Percentiles rank a stretch among this genome's conserved stretches.
Evolutionary conservation across 2,888 invertebrate genomes (phyloP).

Genomic region (Hermaeophaga mercurialis): DNA sequence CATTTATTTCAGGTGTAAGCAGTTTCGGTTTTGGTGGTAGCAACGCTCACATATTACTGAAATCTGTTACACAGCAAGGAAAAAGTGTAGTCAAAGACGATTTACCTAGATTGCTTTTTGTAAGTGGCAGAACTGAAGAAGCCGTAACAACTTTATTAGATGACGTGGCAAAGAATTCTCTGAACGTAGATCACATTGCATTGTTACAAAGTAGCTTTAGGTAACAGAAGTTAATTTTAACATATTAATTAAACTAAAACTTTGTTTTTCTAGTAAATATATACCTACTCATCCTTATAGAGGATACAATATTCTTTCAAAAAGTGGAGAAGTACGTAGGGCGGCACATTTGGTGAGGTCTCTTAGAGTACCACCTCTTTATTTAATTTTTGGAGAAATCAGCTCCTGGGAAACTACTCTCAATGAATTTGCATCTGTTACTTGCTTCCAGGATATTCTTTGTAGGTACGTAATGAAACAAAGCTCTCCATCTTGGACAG

Average conservation of each 20-base stretch:
- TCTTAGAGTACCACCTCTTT: slow-evolving; percentile 4
- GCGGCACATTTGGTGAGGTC: not conserved
- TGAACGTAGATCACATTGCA: slow-evolving; percentile 44
- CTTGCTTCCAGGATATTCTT: slow-evolving; percentile 74
- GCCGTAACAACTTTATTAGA: slow-evolving; percentile 70
- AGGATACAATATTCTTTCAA: slow-evolving; percentile 67
- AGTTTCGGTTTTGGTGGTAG: slow-evolving; percentile 95
- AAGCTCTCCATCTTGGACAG: not conserved
- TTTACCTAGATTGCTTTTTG: slow-evolving; percentile 73
- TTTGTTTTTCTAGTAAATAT: slow-evolving; percentile 50
- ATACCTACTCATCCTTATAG: slow-evolving; percentile 56
- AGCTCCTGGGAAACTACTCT: slow-evolving; percentile 90
- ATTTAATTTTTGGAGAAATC: slow-evolving; percentile 86
- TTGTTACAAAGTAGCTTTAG: slow-evolving; percentile 54
- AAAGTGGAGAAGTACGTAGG: slow-evolving; percentile 48
- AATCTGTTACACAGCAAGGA: slow-evolving; percentile 65
- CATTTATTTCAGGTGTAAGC: slow-evolving; percentile 67
- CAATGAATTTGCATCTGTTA: slow-evolving; percentile 72
- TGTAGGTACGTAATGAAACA: slow-evolving; percentile 59
- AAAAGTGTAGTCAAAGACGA: slow-evolving; percentile 66
- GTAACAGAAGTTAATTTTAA: slow-evolving; percentile 64
- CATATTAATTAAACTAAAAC: slow-evolving; percentile 57
- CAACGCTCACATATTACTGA: slow-evolving; percentile 75
- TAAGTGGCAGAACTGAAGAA: slow-evolving; percentile 74
- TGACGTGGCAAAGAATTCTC: slow-evolving; percentile 61